Evolutionary conservation across 2,888 invertebrate species (phyloP), one percentile per base, ranked within the genome.

Genomic region (Apomyelois bistriatella): DNA sequence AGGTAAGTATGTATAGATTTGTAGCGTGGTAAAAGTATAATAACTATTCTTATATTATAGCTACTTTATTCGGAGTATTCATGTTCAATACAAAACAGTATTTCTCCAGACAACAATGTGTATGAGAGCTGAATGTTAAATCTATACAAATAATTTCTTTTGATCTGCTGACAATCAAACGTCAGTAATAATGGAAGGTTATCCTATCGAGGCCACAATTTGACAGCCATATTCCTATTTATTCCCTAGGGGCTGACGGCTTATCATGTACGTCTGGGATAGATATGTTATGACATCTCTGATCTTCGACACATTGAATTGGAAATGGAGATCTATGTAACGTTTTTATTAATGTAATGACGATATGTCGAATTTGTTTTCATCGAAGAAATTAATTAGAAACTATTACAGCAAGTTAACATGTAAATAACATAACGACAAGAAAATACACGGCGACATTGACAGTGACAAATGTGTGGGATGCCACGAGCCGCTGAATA

Each of bases 381-480:
- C 22, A 22, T 22, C 22, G 22, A 22, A 22, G 22, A 22, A n/a
- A n/a, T n/a, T n/a, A n/a, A n/a, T 48, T 9, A 16, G n/a, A 22
- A 43, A 52, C 43, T 22, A 51, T 51, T 51, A 43, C 52, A 36
- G 13, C 36, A 52, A 52, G 43, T 52, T 52, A 36, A 37, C 52
- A 52, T 52, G 43, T 37, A 43, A 43, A 52, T 52, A 52, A 52
- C 52, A 43, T 43, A 52, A 52, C 43, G 60, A 54, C 56, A 55
- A 58, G 59, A 54, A 53, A 60, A 58, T 54, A 57, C 53, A 59
- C 56, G 53, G 55, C 56, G 35, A 4, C 51, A 48, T 51, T 43
- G 56, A 60, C 58, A 55, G 43, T 58, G 60, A 56, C 36, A 55
- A 56, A 60, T 60, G 60, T 46, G 28, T 37, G 35, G 40, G 52